Conservation (phyloP, 2,888 invertebrate genomes). For the Drosophila cognata region DNA sequence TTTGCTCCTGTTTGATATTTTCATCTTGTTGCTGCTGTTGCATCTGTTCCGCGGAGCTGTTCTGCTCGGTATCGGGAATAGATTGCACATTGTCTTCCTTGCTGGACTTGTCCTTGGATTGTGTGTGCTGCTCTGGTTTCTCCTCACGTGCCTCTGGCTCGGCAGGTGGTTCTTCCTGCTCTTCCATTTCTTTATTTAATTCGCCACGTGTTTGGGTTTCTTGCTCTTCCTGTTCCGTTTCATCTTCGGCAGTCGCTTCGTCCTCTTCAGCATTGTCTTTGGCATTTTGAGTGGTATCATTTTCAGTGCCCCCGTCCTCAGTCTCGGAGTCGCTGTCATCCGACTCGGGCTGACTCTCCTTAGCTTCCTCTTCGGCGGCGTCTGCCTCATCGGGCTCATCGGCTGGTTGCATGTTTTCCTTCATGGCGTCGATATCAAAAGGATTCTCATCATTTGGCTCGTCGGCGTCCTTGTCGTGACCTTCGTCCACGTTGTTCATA, state of each 20-base stretch:
- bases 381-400: conserved; percentile 76
- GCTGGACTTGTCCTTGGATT: conserved; percentile 83
- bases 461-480: conserved; percentile 86
- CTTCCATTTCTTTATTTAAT: conserved; percentile 63
- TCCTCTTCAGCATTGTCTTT: conserved; percentile 81
- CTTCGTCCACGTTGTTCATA: conserved; percentile 92
- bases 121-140: conserved; percentile 81
- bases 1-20: conserved; percentile 85
- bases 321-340: conserved; percentile 86
- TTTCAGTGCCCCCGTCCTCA: conserved; percentile 82
- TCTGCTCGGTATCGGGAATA: conserved; percentile 80
- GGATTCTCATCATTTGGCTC: conserved; percentile 90
- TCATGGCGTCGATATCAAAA: conserved; percentile 93
- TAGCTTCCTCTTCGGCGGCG: conserved; percentile 86
- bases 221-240: conserved; percentile 83
- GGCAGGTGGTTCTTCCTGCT: conserved; percentile 88
- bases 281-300: conserved; percentile 78
- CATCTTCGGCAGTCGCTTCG: conserved; percentile 86
- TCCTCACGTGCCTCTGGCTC: conserved; percentile 84
- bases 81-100: conserved; percentile 85
- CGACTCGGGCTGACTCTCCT: conserved; percentile 86
- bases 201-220: conserved; percentile 86
- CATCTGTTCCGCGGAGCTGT: conserved; percentile 83
- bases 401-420: conserved; percentile 86
- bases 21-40: conserved; percentile 84